phyloP scores from a whole-genome alignment of 2,797 vertebrate genomes.

The Sorex maritimensis region DNA sequence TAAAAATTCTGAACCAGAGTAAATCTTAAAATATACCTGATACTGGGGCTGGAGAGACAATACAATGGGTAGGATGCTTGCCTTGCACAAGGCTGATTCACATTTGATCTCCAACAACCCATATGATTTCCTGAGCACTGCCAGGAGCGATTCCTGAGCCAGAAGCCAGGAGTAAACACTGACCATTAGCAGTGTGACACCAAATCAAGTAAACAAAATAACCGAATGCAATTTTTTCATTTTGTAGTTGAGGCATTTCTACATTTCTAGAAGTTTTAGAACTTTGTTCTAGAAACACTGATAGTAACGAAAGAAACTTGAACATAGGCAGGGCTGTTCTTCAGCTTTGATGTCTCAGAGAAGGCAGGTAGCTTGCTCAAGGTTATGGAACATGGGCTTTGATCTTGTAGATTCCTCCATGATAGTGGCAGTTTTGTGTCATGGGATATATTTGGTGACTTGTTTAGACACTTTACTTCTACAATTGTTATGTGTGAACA shows the following conservation, averaged over 20 bases:
- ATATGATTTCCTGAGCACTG: too few relatives aligned
- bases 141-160: too few relatives aligned
- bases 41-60: not conserved
- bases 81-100: too few relatives aligned
- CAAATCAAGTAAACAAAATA: too few relatives aligned
- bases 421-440: not conserved
- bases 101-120: too few relatives aligned
- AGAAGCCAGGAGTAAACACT: too few relatives aligned
- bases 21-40: conserved; percentile 8
- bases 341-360: not conserved
- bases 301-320: not conserved
- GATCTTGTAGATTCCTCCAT: not conserved
- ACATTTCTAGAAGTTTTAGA: not conserved
- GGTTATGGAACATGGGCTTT: not conserved
- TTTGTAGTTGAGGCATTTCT: not conserved
- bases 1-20: not conserved
- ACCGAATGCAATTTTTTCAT: not conserved
- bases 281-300: not conserved
- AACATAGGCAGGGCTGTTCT: not conserved
- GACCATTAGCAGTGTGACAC: too few relatives aligned
- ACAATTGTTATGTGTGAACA: not conserved
- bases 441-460: not conserved
- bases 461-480: not conserved
- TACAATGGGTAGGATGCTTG: too few relatives aligned
- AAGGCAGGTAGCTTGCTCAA: not conserved